Base-by-base conservation (phyloP, 2,888 invertebrate genomes). In the Clostera curtula region DNA sequence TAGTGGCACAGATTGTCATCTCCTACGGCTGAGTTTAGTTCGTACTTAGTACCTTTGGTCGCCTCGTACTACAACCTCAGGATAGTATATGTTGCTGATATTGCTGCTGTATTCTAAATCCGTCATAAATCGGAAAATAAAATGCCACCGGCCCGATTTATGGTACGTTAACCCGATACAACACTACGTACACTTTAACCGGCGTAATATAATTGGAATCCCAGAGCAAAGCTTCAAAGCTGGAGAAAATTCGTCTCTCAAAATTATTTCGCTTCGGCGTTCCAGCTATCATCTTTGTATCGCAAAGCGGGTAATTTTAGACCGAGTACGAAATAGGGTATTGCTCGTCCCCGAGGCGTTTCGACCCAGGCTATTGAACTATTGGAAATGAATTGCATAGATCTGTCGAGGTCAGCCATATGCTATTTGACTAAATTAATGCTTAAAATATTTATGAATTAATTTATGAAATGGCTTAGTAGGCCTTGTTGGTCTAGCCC, bases 251-350 rank as follows among this genome's bases (percentile, higher is more conserved):
- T 65, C 51, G 61, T 65, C 62, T 56, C 49, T 43, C 38, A 38
- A 56, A 61, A 72, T 68, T 69, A 67, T 64, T 53, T n/a, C n/a
- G n/a, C 46, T 56, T 55, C 56, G 55, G 55, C 60, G 65, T 71
- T 71, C 65, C 53, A 44, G 59, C 62, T 73, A 70, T 74, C 54
- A 41, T 68, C 33, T 25, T 33, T 23, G 42, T 34, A 37, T 49
- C 69, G 65, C 63, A 62, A 65, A 61, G 63, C 63, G 57, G 57
- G 58, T 57, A 58, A 60, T 67, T 74, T 71, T 71, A 67, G 68
- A 65, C 59, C 56, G 56, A 56, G 61, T 65, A 65, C 61, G 58
- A 66, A 67, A 64, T 59, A 56, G 59, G 57, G 60, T 60, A 63
- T 61, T 54, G 49, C 48, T 53, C 41, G 52, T 59, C 64, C 67